Base-by-base conservation (phyloP, 1,140 invertebrate genomes). In the Aleiodes sp. region DNA sequence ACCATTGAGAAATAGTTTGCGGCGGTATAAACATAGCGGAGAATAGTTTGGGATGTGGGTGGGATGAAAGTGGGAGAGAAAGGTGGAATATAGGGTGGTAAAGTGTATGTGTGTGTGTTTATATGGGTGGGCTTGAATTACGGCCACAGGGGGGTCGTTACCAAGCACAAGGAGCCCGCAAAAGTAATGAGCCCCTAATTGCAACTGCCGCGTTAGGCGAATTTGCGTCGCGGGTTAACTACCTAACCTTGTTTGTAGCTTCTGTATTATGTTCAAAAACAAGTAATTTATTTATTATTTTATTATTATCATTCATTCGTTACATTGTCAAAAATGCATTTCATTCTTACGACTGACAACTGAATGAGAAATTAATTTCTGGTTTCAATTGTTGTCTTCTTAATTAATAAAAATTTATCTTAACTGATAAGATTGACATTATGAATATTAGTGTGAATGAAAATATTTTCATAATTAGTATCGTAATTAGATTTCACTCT, bases 111-210 rank as follows among this genome's bases (percentile, higher is more conserved):
- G 12, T n/a, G n/a, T n/a, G n/a, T n/a, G 12, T 8, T 33, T 33
- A 33, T 33, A 33, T 10, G 24, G 41, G 6, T n/a, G 21, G 19
- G 56, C 70, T 68, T 76, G 73, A 78, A 76, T 79, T 79, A 75
- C 75, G 70, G 72, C 68, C 76, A 75, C 76, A 73, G 69, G 64
- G 70, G 68, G 74, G 71, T 76, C 75, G 77, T 78, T 79, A 77
- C 60, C 60, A 65, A 33, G 24, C 39, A 77, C 52, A 24, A 68
- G 33, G 70, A 72, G 31, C 37, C 62, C 63, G 65, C 70, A 64
- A 72, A 72, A 72, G 70, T 71, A 70, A 73, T 70, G 67, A 72
- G 70, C 70, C 70, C 70, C 70, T 72, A 72, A 72, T 72, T 72
- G 66, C 70, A 65, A 61, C 56, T 31, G 67, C 10, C 43, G 65